phyloP scores from a whole-genome alignment of 1,140 invertebrate genomes.

The Bombus balteatus region DNA sequence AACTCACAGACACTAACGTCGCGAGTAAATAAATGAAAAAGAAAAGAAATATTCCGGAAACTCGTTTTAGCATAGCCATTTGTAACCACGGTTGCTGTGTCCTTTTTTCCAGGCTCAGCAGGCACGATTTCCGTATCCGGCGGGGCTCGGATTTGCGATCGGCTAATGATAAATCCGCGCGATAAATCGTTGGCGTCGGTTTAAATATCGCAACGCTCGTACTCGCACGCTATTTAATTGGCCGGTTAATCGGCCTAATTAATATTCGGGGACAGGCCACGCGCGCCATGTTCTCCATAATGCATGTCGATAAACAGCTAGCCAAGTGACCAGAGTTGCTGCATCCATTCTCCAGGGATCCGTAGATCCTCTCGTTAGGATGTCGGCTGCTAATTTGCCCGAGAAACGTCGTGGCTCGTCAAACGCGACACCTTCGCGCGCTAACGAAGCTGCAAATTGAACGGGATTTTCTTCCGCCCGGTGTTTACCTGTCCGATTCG shows the following conservation, averaged over 20 bases:
- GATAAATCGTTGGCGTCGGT: constrained; percentile 70
- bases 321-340: background rate
- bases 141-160: background rate
- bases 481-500: background rate
- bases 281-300: constrained; percentile 71
- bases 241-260: constrained; percentile 77
- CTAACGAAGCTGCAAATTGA: constrained; percentile 56
- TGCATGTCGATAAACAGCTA: constrained; percentile 70
- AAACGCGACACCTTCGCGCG: constrained; percentile 38
- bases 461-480: constrained; percentile 25
- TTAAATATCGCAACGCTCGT: constrained; percentile 67
- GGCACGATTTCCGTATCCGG: constrained; percentile 46
- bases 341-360: constrained; percentile 26
- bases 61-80: background rate
- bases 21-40: too few relatives aligned
- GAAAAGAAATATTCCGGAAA: background rate
- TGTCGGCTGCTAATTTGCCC: constrained; percentile 53
- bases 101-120: background rate
- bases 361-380: constrained; percentile 31
- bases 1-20: too few relatives aligned
- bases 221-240: constrained; percentile 74
- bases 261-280: constrained; percentile 68
- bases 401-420: constrained; percentile 35
- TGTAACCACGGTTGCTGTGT: background rate
- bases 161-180: constrained; percentile 68